phyloP scores from a whole-genome alignment of 2,113 vertebrate species.

The Gasterosteus nipponicus region DNA sequence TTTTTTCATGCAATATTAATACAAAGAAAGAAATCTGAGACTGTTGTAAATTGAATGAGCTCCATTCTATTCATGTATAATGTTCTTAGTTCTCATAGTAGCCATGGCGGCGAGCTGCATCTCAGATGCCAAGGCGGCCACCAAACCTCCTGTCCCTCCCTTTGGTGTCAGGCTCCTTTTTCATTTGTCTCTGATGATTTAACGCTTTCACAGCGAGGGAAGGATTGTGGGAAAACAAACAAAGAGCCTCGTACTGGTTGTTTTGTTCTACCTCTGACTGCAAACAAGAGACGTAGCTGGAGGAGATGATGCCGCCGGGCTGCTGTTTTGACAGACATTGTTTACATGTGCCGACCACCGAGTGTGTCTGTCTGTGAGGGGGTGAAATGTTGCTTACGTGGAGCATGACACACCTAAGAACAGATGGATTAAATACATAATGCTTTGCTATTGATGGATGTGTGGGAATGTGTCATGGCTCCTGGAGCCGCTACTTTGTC shows the following conservation, averaged over 20 bases:
- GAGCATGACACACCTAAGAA: no score
- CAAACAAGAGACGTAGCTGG: slow-evolving; percentile 29
- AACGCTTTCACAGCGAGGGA: background rate
- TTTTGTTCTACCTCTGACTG: slow-evolving; percentile 16
- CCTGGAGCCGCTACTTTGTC: no score
- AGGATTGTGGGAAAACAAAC: slow-evolving; percentile 30
- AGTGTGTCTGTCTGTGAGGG: background rate
- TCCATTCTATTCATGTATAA: no score
- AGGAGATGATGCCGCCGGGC: slow-evolving; percentile 15
- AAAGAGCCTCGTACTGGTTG: slow-evolving; percentile 17
- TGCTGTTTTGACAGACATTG: slow-evolving; percentile 35
- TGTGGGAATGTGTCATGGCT: no score
- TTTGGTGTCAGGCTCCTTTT: background rate
- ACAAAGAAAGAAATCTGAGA: no score
- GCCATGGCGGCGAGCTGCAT: no score
- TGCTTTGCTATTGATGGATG: no score
- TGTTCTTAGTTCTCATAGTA: no score
- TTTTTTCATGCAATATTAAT: no score
- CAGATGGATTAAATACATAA: no score
- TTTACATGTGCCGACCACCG: slow-evolving; percentile 7
- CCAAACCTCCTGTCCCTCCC: background rate
- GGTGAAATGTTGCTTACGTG: no score
- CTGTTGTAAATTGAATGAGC: no score
- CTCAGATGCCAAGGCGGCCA: background rate
- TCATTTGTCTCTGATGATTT: background rate